A percentile compares a stretch with the other conserved stretches of the same genome.
These are phyloP conservation scores for Silurus aristotelis DNA, from an alignment of 2,797 vertebrate species.

Conservation along the genomic window DNA sequence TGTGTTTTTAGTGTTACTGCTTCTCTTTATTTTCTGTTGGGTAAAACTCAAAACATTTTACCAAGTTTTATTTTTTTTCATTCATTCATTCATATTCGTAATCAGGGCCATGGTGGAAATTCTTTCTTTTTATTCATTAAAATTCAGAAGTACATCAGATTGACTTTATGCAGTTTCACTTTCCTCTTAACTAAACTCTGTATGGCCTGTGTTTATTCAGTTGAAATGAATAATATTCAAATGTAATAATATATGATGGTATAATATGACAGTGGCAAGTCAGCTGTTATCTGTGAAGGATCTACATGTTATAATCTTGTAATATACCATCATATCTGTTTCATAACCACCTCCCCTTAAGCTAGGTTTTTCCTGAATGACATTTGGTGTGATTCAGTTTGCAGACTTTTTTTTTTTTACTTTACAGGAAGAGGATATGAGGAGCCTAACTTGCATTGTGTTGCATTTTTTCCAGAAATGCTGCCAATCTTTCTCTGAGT, in stretches of 20 bases:
- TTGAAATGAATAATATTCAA: not conserved
- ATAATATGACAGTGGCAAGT: not conserved
- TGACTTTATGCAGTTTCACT: too few species aligned
- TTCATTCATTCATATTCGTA: not conserved
- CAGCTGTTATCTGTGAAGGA: not conserved
- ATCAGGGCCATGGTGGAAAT: slow-evolving; percentile 3
- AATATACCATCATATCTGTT: not conserved
- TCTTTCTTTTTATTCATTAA: not conserved
- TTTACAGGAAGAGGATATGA: slow-evolving; percentile 46
- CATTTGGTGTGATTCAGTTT: slow-evolving; percentile 39
- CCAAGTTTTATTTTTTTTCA: too few species aligned
- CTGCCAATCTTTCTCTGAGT: not conserved
- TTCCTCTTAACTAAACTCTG: not conserved
- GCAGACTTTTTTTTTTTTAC: not conserved
- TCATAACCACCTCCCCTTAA: not conserved
- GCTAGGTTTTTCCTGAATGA: slow-evolving; percentile 16
- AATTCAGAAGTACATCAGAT: too few species aligned
- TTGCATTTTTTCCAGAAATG: not conserved
- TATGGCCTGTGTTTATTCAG: not conserved
- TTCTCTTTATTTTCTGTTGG: not conserved
- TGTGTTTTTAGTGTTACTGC: not conserved
- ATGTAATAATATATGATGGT: not conserved
- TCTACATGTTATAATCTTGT: not conserved
- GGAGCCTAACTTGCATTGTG: not conserved
- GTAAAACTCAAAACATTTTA: too few species aligned